A percentile compares a stretch with the other conserved stretches of the same genome.
Conservation (phyloP, 37 sponge, comb jelly and placozoan species). For the Halichondria panicea region DNA sequence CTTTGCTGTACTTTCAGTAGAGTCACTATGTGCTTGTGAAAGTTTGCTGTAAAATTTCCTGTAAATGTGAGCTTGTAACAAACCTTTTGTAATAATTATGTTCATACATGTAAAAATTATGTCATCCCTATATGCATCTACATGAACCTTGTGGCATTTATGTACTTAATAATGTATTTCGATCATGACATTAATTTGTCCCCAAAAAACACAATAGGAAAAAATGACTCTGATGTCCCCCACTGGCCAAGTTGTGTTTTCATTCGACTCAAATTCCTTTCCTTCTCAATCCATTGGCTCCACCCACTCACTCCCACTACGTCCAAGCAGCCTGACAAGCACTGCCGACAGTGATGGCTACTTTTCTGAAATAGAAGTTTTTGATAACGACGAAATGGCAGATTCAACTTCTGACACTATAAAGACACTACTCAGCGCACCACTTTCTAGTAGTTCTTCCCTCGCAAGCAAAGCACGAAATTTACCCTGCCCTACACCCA, state of each 20-base stretch:
- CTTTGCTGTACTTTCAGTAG: not conserved
- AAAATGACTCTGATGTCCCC: slow-evolving; percentile 53
- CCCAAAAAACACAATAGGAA: slow-evolving; percentile 14
- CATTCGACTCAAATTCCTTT: not conserved
- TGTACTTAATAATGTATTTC: not conserved
- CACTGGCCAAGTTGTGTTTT: not conserved
- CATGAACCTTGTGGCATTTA: not conserved
- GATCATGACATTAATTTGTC: not conserved
- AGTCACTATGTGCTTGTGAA: no score
- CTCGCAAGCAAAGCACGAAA: no score
- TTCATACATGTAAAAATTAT: not conserved
- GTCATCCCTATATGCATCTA: not conserved
- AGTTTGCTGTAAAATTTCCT: no score
- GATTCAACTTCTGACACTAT: slow-evolving; percentile 1
- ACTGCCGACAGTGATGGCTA: slow-evolving; percentile 47
- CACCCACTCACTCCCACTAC: not conserved
- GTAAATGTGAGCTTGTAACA: no score
- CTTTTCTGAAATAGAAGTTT: slow-evolving; percentile 54
- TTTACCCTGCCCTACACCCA: slow-evolving; percentile 1
- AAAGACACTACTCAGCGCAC: slow-evolving; percentile 19
- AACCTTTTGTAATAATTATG: no score
- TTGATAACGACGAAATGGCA: slow-evolving; percentile 30
- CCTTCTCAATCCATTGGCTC: no score
- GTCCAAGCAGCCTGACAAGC: not conserved
- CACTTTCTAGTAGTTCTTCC: slow-evolving; percentile 2